Percentiles rank a stretch among this genome's conserved stretches.
Conservation (phyloP, 2,797 vertebrate species). For the Malacoraja senta region DNA sequence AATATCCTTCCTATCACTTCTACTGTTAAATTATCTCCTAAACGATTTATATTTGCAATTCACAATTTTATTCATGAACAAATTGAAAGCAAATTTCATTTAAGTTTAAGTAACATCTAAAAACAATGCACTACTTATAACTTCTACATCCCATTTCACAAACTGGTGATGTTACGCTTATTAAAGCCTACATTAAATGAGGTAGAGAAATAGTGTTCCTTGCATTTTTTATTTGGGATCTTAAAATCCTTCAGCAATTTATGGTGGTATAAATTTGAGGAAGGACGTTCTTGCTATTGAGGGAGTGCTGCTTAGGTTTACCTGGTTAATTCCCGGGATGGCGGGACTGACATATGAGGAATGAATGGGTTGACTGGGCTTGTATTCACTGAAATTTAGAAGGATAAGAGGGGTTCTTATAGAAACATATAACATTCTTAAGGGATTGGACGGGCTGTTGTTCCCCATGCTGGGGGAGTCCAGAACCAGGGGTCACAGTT, state of each 20-base stretch:
- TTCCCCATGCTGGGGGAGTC: no score
- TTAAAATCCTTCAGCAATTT: neutral
- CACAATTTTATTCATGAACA: neutral
- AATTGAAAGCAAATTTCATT: slow-evolving; percentile 5
- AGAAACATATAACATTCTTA: no score
- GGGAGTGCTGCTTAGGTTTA: no score
- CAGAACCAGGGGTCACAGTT: no score
- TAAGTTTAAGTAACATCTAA: neutral
- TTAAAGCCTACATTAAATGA: neutral
- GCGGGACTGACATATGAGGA: no score
- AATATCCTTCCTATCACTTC: neutral
- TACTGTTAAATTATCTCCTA: neutral
- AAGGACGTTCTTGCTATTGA: no score
- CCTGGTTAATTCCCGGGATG: no score
- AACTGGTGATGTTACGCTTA: neutral
- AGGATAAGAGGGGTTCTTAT: no score
- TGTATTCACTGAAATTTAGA: no score
- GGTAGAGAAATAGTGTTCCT: neutral
- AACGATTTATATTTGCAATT: neutral
- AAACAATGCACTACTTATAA: neutral
- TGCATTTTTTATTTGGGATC: neutral
- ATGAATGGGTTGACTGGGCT: no score
- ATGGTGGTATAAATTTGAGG: no score
- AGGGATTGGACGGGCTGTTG: no score
- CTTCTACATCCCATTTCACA: neutral